Percentiles rank a stretch among this genome's conserved stretches.
phyloP scores from a whole-genome alignment of 2,888 invertebrate genomes.

The Lagria hirta region DNA sequence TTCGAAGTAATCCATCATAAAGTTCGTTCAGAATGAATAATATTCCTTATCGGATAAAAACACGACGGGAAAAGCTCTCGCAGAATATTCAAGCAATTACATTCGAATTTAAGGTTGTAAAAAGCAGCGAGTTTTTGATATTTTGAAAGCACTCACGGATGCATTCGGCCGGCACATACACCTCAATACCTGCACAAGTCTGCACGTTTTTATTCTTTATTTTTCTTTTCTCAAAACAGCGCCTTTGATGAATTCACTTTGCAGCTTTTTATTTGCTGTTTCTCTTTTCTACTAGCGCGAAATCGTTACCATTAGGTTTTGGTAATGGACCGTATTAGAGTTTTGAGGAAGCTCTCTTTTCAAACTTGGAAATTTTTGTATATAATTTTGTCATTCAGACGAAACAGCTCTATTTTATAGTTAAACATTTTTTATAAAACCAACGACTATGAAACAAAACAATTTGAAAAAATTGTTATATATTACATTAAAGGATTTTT shows the following conservation, averaged over 20 bases:
- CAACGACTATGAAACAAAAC: too few relatives aligned
- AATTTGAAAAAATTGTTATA: too few relatives aligned
- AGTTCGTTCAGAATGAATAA: conserved; percentile 22
- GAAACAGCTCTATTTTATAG: too few relatives aligned
- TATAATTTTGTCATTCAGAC: too few relatives aligned
- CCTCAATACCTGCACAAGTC: conserved; percentile 52
- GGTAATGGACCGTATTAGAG: conserved; percentile 24
- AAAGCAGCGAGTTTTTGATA: conserved; percentile 45
- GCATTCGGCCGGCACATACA: conserved; percentile 50
- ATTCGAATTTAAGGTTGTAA: conserved; percentile 45
- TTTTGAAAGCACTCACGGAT: conserved; percentile 48
- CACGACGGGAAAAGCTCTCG: conserved; percentile 27
- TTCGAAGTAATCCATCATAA: conserved; percentile 27
- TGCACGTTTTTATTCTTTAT: too few relatives aligned
- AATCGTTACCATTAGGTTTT: conserved; percentile 25
- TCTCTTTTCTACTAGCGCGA: conserved; percentile 19
- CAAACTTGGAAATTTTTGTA: too few relatives aligned
- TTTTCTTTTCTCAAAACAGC: conserved; percentile 49
- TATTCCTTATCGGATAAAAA: conserved; percentile 31
- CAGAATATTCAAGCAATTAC: conserved; percentile 46
- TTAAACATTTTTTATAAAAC: too few relatives aligned
- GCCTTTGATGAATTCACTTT: conserved; percentile 49
- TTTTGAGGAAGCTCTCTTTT: conserved; percentile 16
- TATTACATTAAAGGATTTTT: too few relatives aligned
- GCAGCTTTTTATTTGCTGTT: conserved; percentile 32